phyloP scores from a whole-genome alignment of 2,113 vertebrate genomes.

The Salvelinus alpinus region DNA sequence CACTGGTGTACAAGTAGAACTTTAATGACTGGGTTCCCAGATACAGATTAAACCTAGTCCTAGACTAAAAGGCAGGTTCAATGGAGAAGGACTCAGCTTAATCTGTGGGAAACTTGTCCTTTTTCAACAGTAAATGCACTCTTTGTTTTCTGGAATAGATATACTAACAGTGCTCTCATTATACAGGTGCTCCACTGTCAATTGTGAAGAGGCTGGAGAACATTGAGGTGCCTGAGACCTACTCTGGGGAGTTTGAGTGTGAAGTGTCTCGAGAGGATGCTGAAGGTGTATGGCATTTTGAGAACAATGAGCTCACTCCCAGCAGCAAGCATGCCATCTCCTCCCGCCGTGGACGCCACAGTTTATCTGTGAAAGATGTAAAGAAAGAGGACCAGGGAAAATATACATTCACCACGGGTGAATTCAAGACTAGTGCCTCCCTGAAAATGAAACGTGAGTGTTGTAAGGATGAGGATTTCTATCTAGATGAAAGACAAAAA shows the following conservation, averaged over 20 bases:
- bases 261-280: slow-evolving; percentile 86
- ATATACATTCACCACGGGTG: slow-evolving; percentile 85
- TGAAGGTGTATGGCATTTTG: slow-evolving; percentile 92
- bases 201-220: slow-evolving; percentile 88
- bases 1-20: too few relatives aligned
- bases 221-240: slow-evolving; percentile 89
- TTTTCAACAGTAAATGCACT: too few relatives aligned
- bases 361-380: slow-evolving; percentile 90
- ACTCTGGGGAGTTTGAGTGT: slow-evolving; percentile 91
- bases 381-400: slow-evolving; percentile 95
- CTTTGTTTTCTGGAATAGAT: too few relatives aligned
- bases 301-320: slow-evolving; percentile 77
- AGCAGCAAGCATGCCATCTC: slow-evolving; percentile 83
- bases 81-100: not conserved
- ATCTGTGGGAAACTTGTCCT: too few relatives aligned
- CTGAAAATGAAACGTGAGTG: slow-evolving; percentile 95
- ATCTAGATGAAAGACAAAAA: not conserved
- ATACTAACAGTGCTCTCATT: not conserved
- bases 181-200: slow-evolving; percentile 85
- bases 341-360: slow-evolving; percentile 90
- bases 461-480: not conserved
- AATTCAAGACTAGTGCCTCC: slow-evolving; percentile 82
- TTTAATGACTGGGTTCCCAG: too few relatives aligned
- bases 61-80: too few relatives aligned
- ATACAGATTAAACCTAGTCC: too few relatives aligned